Conservation (phyloP, 2,113 vertebrate genomes). For the Amphiprion percula region DNA sequence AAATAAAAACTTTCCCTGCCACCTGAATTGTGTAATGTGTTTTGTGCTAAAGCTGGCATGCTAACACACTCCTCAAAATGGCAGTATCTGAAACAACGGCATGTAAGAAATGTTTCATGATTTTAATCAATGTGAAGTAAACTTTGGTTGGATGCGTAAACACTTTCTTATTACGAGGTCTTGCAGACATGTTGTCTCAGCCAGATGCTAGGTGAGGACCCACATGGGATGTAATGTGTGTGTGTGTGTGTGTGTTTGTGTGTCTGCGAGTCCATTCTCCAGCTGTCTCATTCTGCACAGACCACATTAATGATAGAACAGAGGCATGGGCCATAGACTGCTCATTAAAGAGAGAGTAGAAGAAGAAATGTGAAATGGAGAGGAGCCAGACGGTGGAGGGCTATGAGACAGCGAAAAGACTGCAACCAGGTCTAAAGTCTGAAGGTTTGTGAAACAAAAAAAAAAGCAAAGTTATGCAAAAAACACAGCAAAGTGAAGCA, state of each 20-base stretch:
- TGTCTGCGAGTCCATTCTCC: slow-evolving; percentile 42
- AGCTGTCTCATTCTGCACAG: slow-evolving; percentile 55
- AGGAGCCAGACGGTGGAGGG: slow-evolving; percentile 1
- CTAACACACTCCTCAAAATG: not conserved
- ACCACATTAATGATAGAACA: slow-evolving; percentile 63
- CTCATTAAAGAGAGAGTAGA: slow-evolving; percentile 45
- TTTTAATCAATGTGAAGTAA: not conserved
- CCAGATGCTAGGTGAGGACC: slow-evolving; percentile 44
- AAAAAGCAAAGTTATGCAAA: not conserved
- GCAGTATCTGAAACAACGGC: not conserved
- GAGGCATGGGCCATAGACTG: slow-evolving; percentile 29
- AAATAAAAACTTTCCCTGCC: not conserved
- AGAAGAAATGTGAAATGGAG: slow-evolving; percentile 17
- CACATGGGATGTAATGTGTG: slow-evolving; percentile 28
- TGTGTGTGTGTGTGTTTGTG: slow-evolving; percentile 30
- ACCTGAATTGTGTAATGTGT: too few species aligned
- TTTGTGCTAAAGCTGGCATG: not conserved
- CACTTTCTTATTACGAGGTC: slow-evolving; percentile 19
- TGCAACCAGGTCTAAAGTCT: not conserved
- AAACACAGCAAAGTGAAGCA: slow-evolving; percentile 26
- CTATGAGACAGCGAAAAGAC: slow-evolving; percentile 26
- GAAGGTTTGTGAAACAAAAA: slow-evolving; percentile 31
- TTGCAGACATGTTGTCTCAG: slow-evolving; percentile 35
- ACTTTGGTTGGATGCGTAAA: slow-evolving; percentile 26
- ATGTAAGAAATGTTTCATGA: not conserved